Percentiles rank a stretch among this genome's conserved stretches.
Evolutionary conservation across 2,888 invertebrate species (phyloP).

Genomic region (Pterostichus madidus): DNA sequence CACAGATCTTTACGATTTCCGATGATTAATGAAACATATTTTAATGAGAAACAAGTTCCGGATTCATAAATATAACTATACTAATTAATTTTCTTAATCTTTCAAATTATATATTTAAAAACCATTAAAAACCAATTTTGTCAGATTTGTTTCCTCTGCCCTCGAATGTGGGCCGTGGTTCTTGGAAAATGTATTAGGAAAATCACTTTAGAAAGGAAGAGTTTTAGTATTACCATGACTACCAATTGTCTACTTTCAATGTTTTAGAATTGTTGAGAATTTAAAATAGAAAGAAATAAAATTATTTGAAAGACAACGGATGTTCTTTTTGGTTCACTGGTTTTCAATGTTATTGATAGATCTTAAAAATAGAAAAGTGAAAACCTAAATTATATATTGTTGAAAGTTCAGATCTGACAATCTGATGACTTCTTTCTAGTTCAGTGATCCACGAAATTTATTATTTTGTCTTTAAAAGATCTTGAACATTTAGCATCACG

Average conservation of each 20-base stretch:
- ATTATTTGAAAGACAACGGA: not conserved
- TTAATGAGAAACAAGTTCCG: not conserved
- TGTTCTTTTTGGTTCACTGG: slow-evolving; percentile 6
- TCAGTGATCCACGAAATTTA: not conserved
- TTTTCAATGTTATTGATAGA: slow-evolving; percentile 11
- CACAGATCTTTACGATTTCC: too few species aligned
- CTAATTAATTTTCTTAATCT: slow-evolving; percentile 8
- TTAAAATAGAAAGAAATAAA: not conserved
- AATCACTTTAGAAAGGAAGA: not conserved
- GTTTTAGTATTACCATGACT: not conserved
- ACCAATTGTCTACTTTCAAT: slow-evolving; percentile 15
- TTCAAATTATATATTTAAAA: not conserved
- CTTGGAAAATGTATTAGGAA: not conserved
- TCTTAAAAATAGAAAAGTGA: not conserved
- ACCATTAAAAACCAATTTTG: slow-evolving; percentile 12
- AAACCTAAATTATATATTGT: not conserved
- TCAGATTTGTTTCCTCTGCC: not conserved
- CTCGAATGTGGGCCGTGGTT: not conserved
- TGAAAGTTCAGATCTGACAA: slow-evolving; percentile 9
- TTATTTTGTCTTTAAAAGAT: not conserved
- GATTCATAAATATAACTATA: not conserved
- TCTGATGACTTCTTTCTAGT: not conserved
- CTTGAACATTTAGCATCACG: not conserved
- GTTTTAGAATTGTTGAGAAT: not conserved
- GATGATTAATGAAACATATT: not conserved